phyloP scores from a whole-genome alignment of 1,140 invertebrate species.

The Meloidogyne floridensis region DNA sequence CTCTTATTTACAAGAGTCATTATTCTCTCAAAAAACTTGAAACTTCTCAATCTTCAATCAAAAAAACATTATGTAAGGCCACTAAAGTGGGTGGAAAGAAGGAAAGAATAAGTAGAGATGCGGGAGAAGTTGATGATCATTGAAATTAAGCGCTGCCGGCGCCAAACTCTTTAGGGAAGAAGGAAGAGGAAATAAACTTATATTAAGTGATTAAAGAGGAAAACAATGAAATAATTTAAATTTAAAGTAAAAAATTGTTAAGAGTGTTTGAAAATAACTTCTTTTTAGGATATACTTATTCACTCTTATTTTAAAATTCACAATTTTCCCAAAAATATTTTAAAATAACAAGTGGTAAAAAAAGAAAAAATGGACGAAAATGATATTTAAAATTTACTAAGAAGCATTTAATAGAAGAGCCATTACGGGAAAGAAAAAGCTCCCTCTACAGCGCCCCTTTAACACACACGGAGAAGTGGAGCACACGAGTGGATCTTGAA shows the following conservation, averaged over 20 bases:
- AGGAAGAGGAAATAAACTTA: no score
- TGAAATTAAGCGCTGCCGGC: background rate
- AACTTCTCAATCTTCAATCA: background rate
- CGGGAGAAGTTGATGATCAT: background rate
- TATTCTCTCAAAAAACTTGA: background rate
- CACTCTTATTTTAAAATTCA: background rate
- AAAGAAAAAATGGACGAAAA: background rate
- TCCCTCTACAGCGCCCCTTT: background rate
- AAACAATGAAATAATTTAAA: no score
- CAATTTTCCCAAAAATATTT: background rate
- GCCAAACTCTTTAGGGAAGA: background rate
- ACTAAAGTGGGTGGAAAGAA: background rate
- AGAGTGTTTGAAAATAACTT: no score
- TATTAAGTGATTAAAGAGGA: no score
- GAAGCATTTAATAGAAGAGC: background rate
- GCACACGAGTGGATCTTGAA: background rate
- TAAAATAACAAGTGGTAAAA: background rate
- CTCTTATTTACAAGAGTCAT: background rate
- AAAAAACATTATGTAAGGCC: background rate
- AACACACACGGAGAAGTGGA: background rate
- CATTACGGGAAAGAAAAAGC: conserved; percentile 3
- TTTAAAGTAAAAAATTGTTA: no score
- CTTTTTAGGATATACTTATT: background rate
- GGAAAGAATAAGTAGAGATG: background rate
- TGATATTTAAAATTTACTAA: background rate